Conservation (phyloP, 2,113 vertebrate species). For the Archilochus colubris region DNA sequence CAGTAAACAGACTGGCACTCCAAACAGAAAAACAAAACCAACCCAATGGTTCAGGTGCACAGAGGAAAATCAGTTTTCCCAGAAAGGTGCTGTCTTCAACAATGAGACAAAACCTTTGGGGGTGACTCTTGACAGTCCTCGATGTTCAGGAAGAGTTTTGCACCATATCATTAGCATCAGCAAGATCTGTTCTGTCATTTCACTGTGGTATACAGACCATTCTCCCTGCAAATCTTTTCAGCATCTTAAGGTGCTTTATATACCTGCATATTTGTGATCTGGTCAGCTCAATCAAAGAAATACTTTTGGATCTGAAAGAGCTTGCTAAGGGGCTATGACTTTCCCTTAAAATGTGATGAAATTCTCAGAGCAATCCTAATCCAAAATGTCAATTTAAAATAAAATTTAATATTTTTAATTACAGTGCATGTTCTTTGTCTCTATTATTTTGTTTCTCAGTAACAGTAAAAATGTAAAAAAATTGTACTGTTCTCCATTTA, state of each 20-base stretch:
- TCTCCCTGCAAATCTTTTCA: background rate
- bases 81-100: slow-evolving; percentile 1
- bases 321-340: background rate
- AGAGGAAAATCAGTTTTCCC: slow-evolving; percentile 1
- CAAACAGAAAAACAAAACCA: slow-evolving; percentile 73
- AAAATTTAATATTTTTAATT: background rate
- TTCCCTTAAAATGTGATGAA: background rate
- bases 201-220: background rate
- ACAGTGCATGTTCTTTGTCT: slow-evolving; percentile 1
- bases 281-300: slow-evolving; percentile 14
- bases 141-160: background rate
- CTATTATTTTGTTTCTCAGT: slow-evolving; percentile 10
- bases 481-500: background rate
- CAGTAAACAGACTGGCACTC: slow-evolving; percentile 73
- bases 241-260: slow-evolving; percentile 19
- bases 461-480: slow-evolving; percentile 40
- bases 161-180: background rate
- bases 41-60: background rate
- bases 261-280: background rate
- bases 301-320: background rate
- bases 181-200: background rate
- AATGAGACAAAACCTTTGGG: slow-evolving; percentile 20
- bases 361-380: background rate
- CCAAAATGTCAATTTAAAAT: background rate
- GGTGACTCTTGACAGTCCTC: background rate